Evolutionary conservation across 2,888 invertebrate species (phyloP), one percentile per base, ranked within the genome.

Genomic region (Thelaira solivaga): DNA sequence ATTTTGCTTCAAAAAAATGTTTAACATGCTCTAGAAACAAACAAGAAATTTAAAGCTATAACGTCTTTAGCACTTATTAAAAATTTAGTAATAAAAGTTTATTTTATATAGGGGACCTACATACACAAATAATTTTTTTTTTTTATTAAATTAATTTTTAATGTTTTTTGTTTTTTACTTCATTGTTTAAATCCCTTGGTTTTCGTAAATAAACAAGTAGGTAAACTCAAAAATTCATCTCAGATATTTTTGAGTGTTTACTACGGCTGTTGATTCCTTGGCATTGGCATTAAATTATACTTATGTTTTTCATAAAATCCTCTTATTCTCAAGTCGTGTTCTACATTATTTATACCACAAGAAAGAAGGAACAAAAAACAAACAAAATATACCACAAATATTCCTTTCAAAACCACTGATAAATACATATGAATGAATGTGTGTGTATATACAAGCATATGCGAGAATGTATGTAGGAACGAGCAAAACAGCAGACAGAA

Each of bases 261-360:
- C 62, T 57, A 34, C 34, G 43, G 47, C 41, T 76, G 64, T 64
- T 76, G 69, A 59, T 69, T 69, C 76, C 69, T 69, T 64, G 57
- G 43, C 69, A 76, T 64, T 76, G 76, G 64, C 69, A 76, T 64
- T 69, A 76, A 76, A 76, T 69, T 69, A 51, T 41, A 59, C 69
- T 76, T 43, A 59, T 59, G 69, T 76, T 57, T 57, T 64, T 26
- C 24, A 20, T 22, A 39, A 64, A 76, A 76, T 69, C 59, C 69
- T 69, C 59, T 69, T 76, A 69, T 76, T 62, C 64, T 64, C 69
- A 64, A 69, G 43, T 69, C 49, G 36, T 76, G 64, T 49, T 69
- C 6, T 59, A 61, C 26, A 69, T 49, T 26, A 64, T 41, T 26
- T 57, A 47, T n/a, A 34, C 49, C 41, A 47, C 51, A 24, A 31